These are phyloP conservation scores for Apamea anceps DNA, from an alignment of 2,888 invertebrate genomes.

Conservation along the genomic window DNA sequence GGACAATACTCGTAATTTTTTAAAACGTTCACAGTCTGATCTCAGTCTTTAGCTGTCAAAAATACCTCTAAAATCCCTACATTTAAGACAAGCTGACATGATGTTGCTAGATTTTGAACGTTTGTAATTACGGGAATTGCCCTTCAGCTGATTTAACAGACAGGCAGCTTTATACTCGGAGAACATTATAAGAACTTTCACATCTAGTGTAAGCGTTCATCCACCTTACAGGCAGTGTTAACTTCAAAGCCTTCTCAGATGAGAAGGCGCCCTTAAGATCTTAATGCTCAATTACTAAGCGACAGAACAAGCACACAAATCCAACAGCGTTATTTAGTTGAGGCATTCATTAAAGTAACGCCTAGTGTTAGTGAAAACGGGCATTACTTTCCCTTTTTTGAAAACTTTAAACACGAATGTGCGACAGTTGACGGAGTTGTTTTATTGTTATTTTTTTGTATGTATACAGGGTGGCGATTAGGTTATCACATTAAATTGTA, in stretches of 20 bases:
- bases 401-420: background rate
- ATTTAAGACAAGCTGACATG: background rate
- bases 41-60: background rate
- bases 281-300: background rate
- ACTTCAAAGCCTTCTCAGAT: background rate
- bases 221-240: background rate
- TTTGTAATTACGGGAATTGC: background rate
- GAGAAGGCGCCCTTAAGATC: background rate
- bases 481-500: too few relatives aligned
- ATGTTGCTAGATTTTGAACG: background rate
- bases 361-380: background rate
- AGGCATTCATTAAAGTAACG: background rate
- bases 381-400: background rate
- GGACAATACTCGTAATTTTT: background rate
- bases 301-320: background rate
- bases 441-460: constrained; percentile 1
- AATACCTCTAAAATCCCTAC: background rate
- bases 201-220: background rate
- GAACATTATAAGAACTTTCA: background rate
- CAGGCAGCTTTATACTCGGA: background rate
- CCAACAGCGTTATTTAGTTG: background rate
- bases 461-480: too few relatives aligned
- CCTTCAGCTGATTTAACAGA: background rate
- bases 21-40: background rate
- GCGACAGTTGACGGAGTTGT: background rate